Evolutionary conservation across 1,140 invertebrate species (phyloP), one percentile per base, ranked within the genome.

Genomic region (Uloborus diversus): DNA sequence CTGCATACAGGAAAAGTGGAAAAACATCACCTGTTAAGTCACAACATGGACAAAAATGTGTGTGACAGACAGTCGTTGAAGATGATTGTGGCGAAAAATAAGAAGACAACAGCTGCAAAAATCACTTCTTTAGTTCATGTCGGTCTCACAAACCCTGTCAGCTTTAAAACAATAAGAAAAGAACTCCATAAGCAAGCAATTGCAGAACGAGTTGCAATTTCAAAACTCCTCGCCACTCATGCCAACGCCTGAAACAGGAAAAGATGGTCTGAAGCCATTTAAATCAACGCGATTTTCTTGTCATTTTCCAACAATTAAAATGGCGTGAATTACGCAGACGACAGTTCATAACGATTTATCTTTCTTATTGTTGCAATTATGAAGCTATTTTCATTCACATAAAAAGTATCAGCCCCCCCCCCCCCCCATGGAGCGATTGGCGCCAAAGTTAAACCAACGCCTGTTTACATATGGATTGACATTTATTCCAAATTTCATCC

Each of bases 41-140:
- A 30, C 30, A 32, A n/a, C 7, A 3, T 9, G 7, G 57, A 1
- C 57, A 3, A 32, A 61, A 61, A 20, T 30, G 57, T 61, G 13
- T 61, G 57, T 30, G 57, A 32, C 3, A 61, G 3, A 61, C 7
- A 28, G 13, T 30, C 57, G 30, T 61, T 30, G 57, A 28, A 14
- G 2, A 61, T 1, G 57, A 32, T 28, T 30, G n/a, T 61, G 30
- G 14, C 4, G 11, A 61, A 61, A 61, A 61, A 61, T 61, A 28
- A 3, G 20, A 61, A 28, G 57, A 30, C 57, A 9, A 61, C 27
- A 61, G 57, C 23, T 35, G 57, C 57, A 61, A 61, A 61, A 61
- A 28, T 61, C 7, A 25, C 28, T 61, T 13, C 57, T 61, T 23
- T 28, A 20, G 9, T 61, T 23, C 27, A 61, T 61, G 4, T 32